A percentile compares a stretch with the other conserved stretches of the same genome.
These are phyloP conservation scores for Triplophysa yarkandensis DNA, from an alignment of 2,797 vertebrate species.

Conservation along the genomic window DNA sequence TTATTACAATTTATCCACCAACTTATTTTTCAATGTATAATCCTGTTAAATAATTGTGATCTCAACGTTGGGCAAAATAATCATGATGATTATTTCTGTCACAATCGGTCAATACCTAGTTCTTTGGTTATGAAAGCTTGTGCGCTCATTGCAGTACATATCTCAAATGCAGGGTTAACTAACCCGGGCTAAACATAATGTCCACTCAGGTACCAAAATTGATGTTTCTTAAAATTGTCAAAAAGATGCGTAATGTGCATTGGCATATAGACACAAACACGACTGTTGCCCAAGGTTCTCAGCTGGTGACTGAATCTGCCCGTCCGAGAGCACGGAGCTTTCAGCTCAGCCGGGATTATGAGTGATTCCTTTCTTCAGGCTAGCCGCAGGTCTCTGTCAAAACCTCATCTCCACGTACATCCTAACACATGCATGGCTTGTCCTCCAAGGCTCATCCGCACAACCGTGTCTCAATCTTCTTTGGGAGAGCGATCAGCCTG, in stretches of 20 bases:
- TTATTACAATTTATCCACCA: no score
- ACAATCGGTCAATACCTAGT: no score
- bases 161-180: background rate
- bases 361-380: slow-evolving; percentile 63
- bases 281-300: slow-evolving; percentile 42
- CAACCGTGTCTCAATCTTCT: slow-evolving; percentile 29
- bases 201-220: background rate
- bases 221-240: background rate
- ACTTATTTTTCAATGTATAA: no score
- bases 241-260: slow-evolving; percentile 10
- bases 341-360: slow-evolving; percentile 68
- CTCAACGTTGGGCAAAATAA: no score
- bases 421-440: slow-evolving; percentile 41
- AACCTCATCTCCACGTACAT: slow-evolving; percentile 39
- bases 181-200: background rate
- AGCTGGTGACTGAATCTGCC: slow-evolving; percentile 38
- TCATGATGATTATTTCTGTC: no score
- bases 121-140: background rate
- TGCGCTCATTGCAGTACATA: background rate
- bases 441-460: slow-evolving; percentile 39
- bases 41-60: no score
- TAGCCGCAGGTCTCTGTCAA: slow-evolving; percentile 54
- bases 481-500: slow-evolving; percentile 57
- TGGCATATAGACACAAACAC: slow-evolving; percentile 42
- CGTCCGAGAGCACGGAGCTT: slow-evolving; percentile 42